A percentile compares a stretch with the other conserved stretches of the same genome.
phyloP scores from a whole-genome alignment of 2,888 invertebrate species.

The Encarsia formosa region DNA sequence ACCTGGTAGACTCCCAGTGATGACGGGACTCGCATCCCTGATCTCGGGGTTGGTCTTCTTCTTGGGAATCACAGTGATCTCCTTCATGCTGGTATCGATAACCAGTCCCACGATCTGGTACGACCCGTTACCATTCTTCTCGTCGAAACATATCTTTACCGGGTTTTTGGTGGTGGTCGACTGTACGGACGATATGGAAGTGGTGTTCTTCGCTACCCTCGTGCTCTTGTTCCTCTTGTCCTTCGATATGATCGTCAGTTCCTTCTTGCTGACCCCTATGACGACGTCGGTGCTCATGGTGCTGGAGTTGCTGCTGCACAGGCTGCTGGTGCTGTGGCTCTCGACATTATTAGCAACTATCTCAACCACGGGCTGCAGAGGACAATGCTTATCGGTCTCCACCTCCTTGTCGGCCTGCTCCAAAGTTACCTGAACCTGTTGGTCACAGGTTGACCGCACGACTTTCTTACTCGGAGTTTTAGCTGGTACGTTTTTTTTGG shows the following conservation, averaged over 20 bases:
- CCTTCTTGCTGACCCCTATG: slow-evolving; percentile 38
- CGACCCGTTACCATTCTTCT: slow-evolving; percentile 27
- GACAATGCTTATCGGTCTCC: slow-evolving; percentile 14
- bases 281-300: slow-evolving; percentile 35
- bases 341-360: slow-evolving; percentile 38
- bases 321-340: slow-evolving; percentile 31
- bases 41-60: no score
- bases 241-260: slow-evolving; percentile 30
- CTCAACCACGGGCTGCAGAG: slow-evolving; percentile 38
- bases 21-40: no score
- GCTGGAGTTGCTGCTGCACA: slow-evolving; percentile 29
- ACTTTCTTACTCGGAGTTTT: no score
- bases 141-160: slow-evolving; percentile 22
- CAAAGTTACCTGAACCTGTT: slow-evolving; percentile 34
- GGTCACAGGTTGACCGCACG: slow-evolving; percentile 31
- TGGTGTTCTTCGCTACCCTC: not conserved
- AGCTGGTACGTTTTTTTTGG: slow-evolving; percentile 24
- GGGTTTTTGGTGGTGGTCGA: slow-evolving; percentile 1
- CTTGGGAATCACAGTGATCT: slow-evolving; percentile 38
- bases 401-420: slow-evolving; percentile 6
- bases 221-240: not conserved
- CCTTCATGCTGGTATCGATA: slow-evolving; percentile 37
- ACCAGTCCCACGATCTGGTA: slow-evolving; percentile 35
- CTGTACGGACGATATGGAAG: not conserved
- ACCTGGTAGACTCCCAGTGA: no score